These are phyloP conservation scores for Myoxocephalus aenaeus DNA, from an alignment of 2,797 vertebrate species.

Conservation along the genomic window DNA sequence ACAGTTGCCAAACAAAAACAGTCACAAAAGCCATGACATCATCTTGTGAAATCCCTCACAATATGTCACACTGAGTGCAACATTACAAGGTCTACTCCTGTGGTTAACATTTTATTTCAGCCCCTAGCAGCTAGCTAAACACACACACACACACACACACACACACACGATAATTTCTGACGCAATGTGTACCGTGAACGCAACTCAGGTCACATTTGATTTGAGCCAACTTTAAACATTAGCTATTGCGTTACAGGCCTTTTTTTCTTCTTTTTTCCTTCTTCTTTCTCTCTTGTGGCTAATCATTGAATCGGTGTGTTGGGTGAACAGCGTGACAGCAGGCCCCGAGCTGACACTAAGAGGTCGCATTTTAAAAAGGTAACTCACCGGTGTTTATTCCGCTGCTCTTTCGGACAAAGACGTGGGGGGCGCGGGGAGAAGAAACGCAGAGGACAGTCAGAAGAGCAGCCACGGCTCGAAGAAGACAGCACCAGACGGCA, in stretches of 20 bases:
- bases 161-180: background rate
- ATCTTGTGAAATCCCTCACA: background rate
- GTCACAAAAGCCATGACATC: background rate
- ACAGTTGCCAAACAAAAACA: slow-evolving; percentile 29
- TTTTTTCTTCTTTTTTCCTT: background rate
- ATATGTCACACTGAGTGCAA: background rate
- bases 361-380: background rate
- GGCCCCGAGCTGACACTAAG: background rate
- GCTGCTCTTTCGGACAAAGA: slow-evolving; percentile 54
- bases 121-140: no score
- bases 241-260: background rate
- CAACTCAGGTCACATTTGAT: background rate
- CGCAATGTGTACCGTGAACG: background rate
- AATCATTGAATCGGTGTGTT: background rate
- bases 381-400: slow-evolving; percentile 61
- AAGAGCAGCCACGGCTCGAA: background rate
- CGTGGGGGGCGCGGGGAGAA: background rate
- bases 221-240: background rate
- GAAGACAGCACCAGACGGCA: background rate
- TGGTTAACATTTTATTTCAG: background rate
- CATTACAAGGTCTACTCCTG: background rate
- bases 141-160: background rate
- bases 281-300: no score
- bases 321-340: background rate
- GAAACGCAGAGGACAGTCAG: slow-evolving; percentile 28